Base-by-base conservation (phyloP, 2,797 vertebrate species). In the Alosa sapidissima region DNA sequence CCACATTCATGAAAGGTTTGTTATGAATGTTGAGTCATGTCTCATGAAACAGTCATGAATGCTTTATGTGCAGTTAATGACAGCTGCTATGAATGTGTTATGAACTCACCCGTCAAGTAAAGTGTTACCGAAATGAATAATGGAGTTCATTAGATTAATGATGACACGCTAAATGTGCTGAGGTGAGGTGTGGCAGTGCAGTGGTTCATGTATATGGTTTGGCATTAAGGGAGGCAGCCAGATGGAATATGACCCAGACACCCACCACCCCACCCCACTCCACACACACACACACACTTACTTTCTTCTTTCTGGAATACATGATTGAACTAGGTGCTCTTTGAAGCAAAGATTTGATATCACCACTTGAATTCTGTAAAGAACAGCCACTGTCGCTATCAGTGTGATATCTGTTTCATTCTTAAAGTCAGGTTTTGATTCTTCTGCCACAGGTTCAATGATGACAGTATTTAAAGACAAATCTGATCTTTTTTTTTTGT, bases 391-490 rank as follows among this genome's bases (percentile, higher is more conserved):
- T 75, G 11, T 16, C 3, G 28, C 65, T 68, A 19, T 36, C 28
- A 33, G 33, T 72, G 65, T 72, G 65, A 72, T 41, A 36, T 41
- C 33, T 72, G 65, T 72, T 72, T 72, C 33, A 41, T 14, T 33
- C 33, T 72, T 41, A 36, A 36, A 41, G 9, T 0, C 33, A 78
- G 14, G 36, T 21, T 19, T 10, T 62, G 48, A 5, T 62, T 1
- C 21, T 62, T n/a, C 16, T 24, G 60, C n/a, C 60, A 5, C 11
- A 21, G 68, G 68, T 75, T 45, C 16, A 45, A 5, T 8, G 33
- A 9, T 75, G 72, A 78, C 72, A 45, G 36, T 78, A 33, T 78
- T 78, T 78, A 47, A 78, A 78, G 72, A 47, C 21, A 78, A 68
- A 75, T 28, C 28, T 28, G 28, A 28, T 28, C 28, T 28, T 28